These are phyloP conservation scores for Zelostemma sp. DNA, from an alignment of 1,140 invertebrate genomes.

Conservation along the genomic window DNA sequence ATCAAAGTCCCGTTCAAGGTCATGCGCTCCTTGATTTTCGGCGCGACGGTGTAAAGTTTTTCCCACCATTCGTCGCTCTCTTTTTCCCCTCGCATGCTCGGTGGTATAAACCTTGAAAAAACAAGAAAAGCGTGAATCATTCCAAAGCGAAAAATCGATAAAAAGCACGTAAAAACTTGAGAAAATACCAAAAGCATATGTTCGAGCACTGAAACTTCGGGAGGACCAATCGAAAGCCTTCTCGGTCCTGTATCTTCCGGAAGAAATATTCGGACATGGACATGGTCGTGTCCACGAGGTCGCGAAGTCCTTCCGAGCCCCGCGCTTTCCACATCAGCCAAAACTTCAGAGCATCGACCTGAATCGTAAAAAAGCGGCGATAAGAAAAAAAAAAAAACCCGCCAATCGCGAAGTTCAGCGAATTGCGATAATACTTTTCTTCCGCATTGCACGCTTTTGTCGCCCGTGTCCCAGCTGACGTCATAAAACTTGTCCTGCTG, in stretches of 20 bases:
- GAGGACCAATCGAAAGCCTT: slow-evolving; percentile 76
- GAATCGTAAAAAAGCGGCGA: slow-evolving; percentile 3
- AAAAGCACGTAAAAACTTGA: background rate
- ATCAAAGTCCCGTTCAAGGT: slow-evolving; percentile 83
- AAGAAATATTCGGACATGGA: slow-evolving; percentile 73
- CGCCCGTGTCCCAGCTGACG: slow-evolving; percentile 89
- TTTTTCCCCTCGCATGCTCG: slow-evolving; percentile 74
- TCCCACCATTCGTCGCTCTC: slow-evolving; percentile 79
- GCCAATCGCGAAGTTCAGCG: slow-evolving; percentile 7
- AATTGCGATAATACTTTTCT: slow-evolving; percentile 75
- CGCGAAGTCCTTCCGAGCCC: slow-evolving; percentile 73
- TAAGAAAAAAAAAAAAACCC: background rate
- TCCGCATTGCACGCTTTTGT: slow-evolving; percentile 95
- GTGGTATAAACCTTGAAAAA: slow-evolving; percentile 77
- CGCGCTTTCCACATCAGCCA: slow-evolving; percentile 94
- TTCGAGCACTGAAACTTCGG: slow-evolving; percentile 81
- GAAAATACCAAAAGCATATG: slow-evolving; percentile 92
- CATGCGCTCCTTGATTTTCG: slow-evolving; percentile 87
- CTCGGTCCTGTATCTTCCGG: slow-evolving; percentile 63
- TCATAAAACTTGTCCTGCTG: slow-evolving; percentile 96
- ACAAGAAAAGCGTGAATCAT: background rate
- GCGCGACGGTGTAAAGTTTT: slow-evolving; percentile 79
- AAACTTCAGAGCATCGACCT: slow-evolving; percentile 92
- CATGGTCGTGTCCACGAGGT: slow-evolving; percentile 77
- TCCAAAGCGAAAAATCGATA: no score